Base-by-base conservation (phyloP, 2,888 invertebrate species). In the Folsomia manolachei region DNA sequence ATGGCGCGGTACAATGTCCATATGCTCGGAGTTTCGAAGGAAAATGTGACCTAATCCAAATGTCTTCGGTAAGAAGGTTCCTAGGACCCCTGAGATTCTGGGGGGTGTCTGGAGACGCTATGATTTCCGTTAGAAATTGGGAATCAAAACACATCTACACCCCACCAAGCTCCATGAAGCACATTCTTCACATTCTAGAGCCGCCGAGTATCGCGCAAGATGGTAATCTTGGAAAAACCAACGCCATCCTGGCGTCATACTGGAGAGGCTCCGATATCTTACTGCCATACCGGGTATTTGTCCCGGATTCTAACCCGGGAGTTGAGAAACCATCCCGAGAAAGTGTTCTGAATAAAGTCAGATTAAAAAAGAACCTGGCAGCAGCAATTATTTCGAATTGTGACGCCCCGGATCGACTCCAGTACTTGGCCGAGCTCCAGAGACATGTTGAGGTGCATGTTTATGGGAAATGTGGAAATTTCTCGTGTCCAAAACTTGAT, bases 381-480 rank as follows among this genome's bases (percentile, higher is more conserved):
- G 75, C 71, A 0, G 63, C 67, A 1, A 66, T 75, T 27, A 39
- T 75, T 18, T 75, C 75, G 7, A 75, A 75, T 63, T 75, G 75
- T 27, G 11, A 63, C 14, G 19, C 27, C 7, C 4, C 19, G 1
- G 24, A 51, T 24, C 88, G 97, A 14, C 86, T 95, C 72, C 91
- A 93, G 81, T 97, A 91, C 84, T 97, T 95, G 7, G 88, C 89
- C 79, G 92, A 92, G 83, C 86, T 97, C 69, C 88, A 90, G 76
- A 94, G 94, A 84, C 87, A 91, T 85, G 95, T 97, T 80, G 87
- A 90, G 77, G 93, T 94, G 74, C 95, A 96, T 83, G 94, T 95
- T 80, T 95, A 93, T 85, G 95, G 95, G 14, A 90, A 91, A 2
- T 96, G 96, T 83, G 95, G 96, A 24, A 88, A 89, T 26, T 88